A percentile compares a stretch with the other conserved stretches of the same genome.
These are phyloP conservation scores for Bellardia bayeri DNA, from an alignment of 2,888 invertebrate genomes.

Conservation along the genomic window DNA sequence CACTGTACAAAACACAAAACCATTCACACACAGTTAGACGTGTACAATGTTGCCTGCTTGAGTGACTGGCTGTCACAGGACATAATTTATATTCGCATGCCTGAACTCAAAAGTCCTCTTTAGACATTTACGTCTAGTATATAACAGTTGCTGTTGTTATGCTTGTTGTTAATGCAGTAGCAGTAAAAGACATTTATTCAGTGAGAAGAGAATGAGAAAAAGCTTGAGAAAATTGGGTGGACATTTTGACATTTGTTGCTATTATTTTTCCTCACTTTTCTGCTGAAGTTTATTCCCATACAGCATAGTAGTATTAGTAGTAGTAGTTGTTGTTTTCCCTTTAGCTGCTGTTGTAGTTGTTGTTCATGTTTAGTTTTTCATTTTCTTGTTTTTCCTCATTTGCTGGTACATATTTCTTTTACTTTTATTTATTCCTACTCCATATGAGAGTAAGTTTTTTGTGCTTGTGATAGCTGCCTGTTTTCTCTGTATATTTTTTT, in stretches of 20 bases:
- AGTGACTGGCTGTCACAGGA: conserved; percentile 75
- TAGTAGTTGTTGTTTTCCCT: conserved; percentile 31
- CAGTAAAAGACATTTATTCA: conserved; percentile 57
- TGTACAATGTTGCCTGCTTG: conserved; percentile 62
- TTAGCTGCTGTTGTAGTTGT: conserved; percentile 28
- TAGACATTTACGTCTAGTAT: conserved; percentile 66
- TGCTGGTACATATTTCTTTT: conserved; percentile 13
- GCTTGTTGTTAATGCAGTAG: not conserved
- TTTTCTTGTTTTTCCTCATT: conserved; percentile 37
- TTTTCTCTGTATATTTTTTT: conserved; percentile 11
- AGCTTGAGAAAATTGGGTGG: conserved; percentile 71
- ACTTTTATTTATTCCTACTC: conserved; percentile 14
- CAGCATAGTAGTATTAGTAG: conserved; percentile 9
- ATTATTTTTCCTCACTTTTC: conserved; percentile 66
- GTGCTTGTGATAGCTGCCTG: conserved; percentile 63
- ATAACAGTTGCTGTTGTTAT: conserved; percentile 47
- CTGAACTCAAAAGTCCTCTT: conserved; percentile 70
- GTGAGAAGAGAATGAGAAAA: conserved; percentile 58
- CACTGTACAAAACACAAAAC: conserved; percentile 24
- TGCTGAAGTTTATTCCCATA: conserved; percentile 47
- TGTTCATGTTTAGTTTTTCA: conserved; percentile 31
- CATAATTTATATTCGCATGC: conserved; percentile 76
- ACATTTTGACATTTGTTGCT: conserved; percentile 72
- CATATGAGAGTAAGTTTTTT: conserved; percentile 41
- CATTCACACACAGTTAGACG: conserved; percentile 11